Evolutionary conservation across 2,888 invertebrate species (phyloP), one percentile per base, ranked within the genome.

Genomic region (Emmelina monodactyla): DNA sequence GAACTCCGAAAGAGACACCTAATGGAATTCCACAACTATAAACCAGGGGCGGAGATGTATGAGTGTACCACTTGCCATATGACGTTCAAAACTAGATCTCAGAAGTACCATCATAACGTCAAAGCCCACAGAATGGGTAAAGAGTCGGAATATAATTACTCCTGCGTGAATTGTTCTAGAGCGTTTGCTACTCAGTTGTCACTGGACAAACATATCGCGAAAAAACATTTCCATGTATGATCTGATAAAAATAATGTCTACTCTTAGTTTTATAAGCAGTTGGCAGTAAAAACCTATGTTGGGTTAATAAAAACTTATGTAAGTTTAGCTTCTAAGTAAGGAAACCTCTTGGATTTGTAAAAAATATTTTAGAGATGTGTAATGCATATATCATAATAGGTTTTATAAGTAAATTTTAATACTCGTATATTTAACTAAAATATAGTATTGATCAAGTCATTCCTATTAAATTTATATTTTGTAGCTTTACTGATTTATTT

Each of bases 201-300:
- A 14, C 49, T 84, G 14, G 82, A 82, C 39, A 80, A 81, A 37
- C 84, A 84, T 49, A 71, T 82, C 45, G 70, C 78, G 3, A 75
- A 76, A 43, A 83, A 82, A 41, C 83, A 84, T 59, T 79, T 78
- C 36, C 76, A 73, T 43, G 61, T 64, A 31, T 70, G 51, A 35
- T n/a, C 25, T 19, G 22, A 28, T 29, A 35, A 31, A 39, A 37
- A 41, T 51, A 53, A 16, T 9, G 12, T 76, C 63, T 75, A 67
- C 78, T 78, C 78, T 70, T 78, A 78, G 78, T n/a, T n/a, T n/a
- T n/a, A n/a, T n/a, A n/a, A n/a, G n/a, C n/a, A n/a, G n/a, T n/a
- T n/a, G n/a, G n/a, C n/a, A n/a, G n/a, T n/a, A n/a, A n/a, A n/a
- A n/a, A n/a, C n/a, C n/a, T n/a, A n/a, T n/a, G n/a, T n/a, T n/a